Conservation (phyloP, 1,140 invertebrate species). For the Atopsyche davidsoni region DNA sequence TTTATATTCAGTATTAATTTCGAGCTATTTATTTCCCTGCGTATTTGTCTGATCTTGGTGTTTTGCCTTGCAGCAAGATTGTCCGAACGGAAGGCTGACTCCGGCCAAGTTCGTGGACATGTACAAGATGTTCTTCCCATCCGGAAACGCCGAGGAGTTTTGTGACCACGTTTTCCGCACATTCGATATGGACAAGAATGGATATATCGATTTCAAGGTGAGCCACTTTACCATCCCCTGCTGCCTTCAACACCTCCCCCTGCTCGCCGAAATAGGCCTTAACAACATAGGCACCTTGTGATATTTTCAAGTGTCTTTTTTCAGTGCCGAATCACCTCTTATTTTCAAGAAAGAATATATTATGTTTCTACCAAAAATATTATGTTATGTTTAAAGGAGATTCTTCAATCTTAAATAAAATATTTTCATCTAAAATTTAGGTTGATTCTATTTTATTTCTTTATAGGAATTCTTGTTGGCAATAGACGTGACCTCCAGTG, state of each 20-base stretch:
- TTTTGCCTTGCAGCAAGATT: constrained; percentile 87
- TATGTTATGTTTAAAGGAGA: too few species aligned
- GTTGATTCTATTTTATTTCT: too few species aligned
- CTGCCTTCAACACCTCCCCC: too few species aligned
- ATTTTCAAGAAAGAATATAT: too few species aligned
- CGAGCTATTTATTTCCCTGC: background rate
- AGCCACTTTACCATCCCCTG: too few species aligned
- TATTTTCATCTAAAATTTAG: too few species aligned
- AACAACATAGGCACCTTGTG: too few species aligned
- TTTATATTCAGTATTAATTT: constrained; percentile 7
- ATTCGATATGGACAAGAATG: constrained; percentile 99
- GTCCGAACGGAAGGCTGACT: constrained; percentile 94
- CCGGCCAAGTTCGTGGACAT: constrained; percentile 99
- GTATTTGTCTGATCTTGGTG: constrained; percentile 20
- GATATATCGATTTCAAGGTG: constrained; percentile 96
- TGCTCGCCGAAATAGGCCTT: too few species aligned
- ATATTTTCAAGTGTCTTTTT: too few species aligned
- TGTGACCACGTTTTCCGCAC: constrained; percentile 98
- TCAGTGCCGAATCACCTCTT: too few species aligned
- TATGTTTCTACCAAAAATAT: too few species aligned
- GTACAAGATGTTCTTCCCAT: constrained; percentile 99
- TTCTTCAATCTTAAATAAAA: too few species aligned
- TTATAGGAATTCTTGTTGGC: constrained; percentile 93
- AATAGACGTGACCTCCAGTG: constrained; percentile 96
- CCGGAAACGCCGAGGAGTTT: constrained; percentile 96